A percentile compares a stretch with the other conserved stretches of the same genome.
phyloP scores from a whole-genome alignment of 2,888 invertebrate species.

The Polydrusus cervinus region DNA sequence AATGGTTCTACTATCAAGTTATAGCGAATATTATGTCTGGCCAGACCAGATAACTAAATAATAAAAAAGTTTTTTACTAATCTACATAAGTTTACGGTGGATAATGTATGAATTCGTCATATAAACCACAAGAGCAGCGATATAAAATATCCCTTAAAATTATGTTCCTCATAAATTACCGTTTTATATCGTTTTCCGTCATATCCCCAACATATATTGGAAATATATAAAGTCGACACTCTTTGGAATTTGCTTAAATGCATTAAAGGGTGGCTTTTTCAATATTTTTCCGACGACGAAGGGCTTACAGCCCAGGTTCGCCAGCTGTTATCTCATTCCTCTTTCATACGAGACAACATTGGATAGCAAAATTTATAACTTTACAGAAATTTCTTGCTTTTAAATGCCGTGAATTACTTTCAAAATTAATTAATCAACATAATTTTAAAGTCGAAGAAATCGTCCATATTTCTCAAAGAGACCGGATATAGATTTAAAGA shows the following conservation, averaged over 20 bases:
- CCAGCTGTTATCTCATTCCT: not conserved
- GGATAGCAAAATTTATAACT: slow-evolving; percentile 2
- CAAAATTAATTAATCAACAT: not conserved
- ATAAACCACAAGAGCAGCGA: not conserved
- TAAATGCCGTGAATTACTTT: not conserved
- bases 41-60: no score
- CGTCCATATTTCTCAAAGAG: no score
- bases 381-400: not conserved
- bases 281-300: not conserved
- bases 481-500: no score
- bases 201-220: not conserved
- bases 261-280: not conserved
- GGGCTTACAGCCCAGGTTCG: not conserved
- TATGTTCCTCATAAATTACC: not conserved
- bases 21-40: no score
- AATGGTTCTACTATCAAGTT: no score
- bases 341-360: not conserved
- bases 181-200: not conserved
- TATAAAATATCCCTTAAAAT: not conserved
- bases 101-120: no score
- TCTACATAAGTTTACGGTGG: no score
- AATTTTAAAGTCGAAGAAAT: no score
- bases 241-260: slow-evolving; percentile 4
- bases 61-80: not conserved
- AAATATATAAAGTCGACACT: slow-evolving; percentile 10